A percentile compares a stretch with the other conserved stretches of the same genome.
Conservation (phyloP, 2,888 invertebrate species). For the Glaucopsyche alexis region DNA sequence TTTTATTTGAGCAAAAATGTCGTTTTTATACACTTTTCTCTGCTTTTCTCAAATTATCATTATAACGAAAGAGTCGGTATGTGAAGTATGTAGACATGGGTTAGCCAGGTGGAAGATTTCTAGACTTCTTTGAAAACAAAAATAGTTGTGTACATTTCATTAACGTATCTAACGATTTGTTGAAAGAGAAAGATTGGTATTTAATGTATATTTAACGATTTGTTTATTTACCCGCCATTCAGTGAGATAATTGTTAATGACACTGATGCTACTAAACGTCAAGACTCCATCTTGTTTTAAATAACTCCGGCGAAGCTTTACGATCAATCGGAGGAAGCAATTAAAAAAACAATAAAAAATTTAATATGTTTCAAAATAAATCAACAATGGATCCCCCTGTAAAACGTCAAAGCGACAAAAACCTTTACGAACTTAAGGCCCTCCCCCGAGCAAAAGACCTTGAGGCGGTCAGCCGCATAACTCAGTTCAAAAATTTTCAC, state of each 20-base stretch:
- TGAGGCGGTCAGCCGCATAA: too few relatives aligned
- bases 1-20: too few relatives aligned
- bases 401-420: constrained; percentile 46
- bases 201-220: constrained; percentile 51
- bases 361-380: constrained; percentile 49
- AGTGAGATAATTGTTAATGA: constrained; percentile 43
- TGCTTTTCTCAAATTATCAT: too few relatives aligned
- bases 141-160: constrained; percentile 15
- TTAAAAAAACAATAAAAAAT: constrained; percentile 61
- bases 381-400: constrained; percentile 42
- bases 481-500: too few relatives aligned
- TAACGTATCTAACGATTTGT: constrained; percentile 27
- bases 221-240: constrained; percentile 59
- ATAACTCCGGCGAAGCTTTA: constrained; percentile 43
- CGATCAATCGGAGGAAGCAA: constrained; percentile 60
- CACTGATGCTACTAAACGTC: constrained; percentile 42
- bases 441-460: too few relatives aligned
- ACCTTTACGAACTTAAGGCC: constrained; percentile 31
- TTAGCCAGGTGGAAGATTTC: neutral
- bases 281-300: constrained; percentile 40
- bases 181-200: constrained; percentile 25
- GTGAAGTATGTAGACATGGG: neutral
- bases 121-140: neutral
- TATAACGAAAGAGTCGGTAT: too few relatives aligned
- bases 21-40: too few relatives aligned